phyloP scores from a whole-genome alignment of 2,888 invertebrate species.

The Zonitis immaculata region DNA sequence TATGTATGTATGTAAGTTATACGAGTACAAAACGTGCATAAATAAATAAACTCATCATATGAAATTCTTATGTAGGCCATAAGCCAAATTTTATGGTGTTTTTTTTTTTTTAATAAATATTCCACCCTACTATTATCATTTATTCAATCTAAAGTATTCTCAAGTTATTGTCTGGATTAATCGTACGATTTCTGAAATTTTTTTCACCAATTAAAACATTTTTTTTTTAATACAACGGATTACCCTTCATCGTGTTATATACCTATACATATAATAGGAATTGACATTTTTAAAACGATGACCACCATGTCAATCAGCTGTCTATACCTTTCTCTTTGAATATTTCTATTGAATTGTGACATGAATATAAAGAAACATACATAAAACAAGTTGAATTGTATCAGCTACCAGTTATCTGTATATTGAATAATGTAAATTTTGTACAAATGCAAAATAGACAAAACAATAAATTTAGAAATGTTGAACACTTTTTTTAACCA shows the following conservation, averaged over 20 bases:
- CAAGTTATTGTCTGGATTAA: no score
- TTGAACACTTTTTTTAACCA: neutral
- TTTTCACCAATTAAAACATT: no score
- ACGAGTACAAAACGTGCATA: no score
- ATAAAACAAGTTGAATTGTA: neutral
- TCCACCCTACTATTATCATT: neutral
- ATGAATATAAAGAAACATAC: neutral
- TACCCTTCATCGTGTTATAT: neutral
- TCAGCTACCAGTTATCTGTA: neutral
- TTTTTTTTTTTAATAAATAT: neutral
- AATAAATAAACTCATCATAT: no score
- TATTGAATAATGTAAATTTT: neutral
- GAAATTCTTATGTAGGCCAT: slow-evolving; percentile 3
- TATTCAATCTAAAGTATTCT: no score
- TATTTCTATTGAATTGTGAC: slow-evolving; percentile 8
- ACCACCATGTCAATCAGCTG: slow-evolving; percentile 1
- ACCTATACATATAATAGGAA: neutral
- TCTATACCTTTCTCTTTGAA: slow-evolving; percentile 4
- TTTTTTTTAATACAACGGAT: no score
- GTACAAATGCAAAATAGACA: neutral
- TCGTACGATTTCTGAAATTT: no score
- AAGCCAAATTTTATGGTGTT: neutral
- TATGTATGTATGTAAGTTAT: neutral
- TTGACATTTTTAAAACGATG: neutral
- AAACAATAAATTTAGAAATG: neutral